Evolutionary conservation across 2,113 vertebrate genomes (phyloP).

Genomic region (Salvator merianae): DNA sequence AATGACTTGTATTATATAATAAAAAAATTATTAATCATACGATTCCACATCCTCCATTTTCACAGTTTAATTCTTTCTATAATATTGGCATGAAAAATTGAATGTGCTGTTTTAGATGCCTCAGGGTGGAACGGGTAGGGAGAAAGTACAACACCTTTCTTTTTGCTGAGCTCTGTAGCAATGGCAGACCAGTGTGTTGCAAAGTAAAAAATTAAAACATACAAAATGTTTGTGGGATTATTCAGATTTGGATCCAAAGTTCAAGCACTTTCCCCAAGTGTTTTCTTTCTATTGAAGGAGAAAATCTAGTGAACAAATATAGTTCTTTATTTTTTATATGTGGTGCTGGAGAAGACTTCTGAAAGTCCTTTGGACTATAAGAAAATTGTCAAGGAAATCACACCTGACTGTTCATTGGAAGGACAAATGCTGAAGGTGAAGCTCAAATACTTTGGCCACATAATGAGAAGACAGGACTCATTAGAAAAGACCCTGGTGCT

Average conservation of each 20-base stretch:
- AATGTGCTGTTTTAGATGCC: conserved; percentile 4
- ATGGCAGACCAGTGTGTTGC: neutral
- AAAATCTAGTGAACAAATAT: neutral
- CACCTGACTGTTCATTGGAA: too few relatives aligned
- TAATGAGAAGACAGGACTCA: too few relatives aligned
- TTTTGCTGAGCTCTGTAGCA: neutral
- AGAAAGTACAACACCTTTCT: neutral
- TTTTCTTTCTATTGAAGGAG: fast-evolving
- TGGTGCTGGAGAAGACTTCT: too few relatives aligned
- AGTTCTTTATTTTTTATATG: neutral
- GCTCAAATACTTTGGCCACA: too few relatives aligned
- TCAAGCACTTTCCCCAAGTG: neutral
- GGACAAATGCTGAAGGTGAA: too few relatives aligned
- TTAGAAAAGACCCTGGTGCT: too few relatives aligned
- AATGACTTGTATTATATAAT: too few relatives aligned
- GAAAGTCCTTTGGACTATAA: too few relatives aligned
- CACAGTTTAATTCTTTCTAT: conserved; percentile 6
- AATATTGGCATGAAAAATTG: neutral
- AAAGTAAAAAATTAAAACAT: neutral
- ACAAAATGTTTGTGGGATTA: neutral
- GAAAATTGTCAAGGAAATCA: too few relatives aligned
- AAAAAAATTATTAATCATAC: too few relatives aligned
- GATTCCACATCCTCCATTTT: neutral
- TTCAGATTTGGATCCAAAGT: neutral
- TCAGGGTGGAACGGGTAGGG: neutral